Evolutionary conservation across 2,113 vertebrate species (phyloP), one percentile per base, ranked within the genome.

Genomic region (Myocastor coypus): DNA sequence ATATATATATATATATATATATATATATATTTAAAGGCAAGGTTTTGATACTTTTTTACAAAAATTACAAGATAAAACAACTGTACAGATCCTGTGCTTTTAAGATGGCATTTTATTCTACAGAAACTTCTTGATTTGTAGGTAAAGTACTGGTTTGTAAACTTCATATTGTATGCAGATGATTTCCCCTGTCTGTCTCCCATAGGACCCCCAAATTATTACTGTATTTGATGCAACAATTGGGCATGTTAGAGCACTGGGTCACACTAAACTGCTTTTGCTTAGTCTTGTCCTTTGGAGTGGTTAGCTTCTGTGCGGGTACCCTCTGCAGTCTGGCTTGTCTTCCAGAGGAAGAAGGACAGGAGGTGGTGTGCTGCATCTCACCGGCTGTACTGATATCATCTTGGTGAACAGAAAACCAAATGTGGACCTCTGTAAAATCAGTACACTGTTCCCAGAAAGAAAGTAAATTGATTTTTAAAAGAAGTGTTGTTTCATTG

Each of bases 41-140:
- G 97, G 88, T 98, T 99, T 99, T 99, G 98, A 99, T 99, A 99
- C 98, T 98, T 88, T 97, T 98, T 97, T 97, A 97, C 92, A 97
- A 98, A 98, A 97, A 96, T 95, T 93, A 95, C 90, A 64, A 91
- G 86, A 96, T 94, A 83, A 96, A 95, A 95, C 92, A 93, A 91
- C 91, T 98, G 98, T 98, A 98, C 13, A 98, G 98, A 98, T 93
- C 87, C 7, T 64, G 55, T 95, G 32, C 68, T 98, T 95, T 98
- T 98, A 97, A 98, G 96, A 92, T 95, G 95, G 32, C 88, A 63
- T 95, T 97, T 97, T 97, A 85, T 98, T 98, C 75, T 95, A 69
- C 69, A 88, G 91, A 97, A 84, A 69, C 88, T 87, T 98, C 97
- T 98, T 98, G 97, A 94, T 86, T 90, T 94, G 0, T 2, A 17